Evolutionary conservation across 1,140 invertebrate genomes (phyloP).

Genomic region (Macrobrachium nipponense): DNA sequence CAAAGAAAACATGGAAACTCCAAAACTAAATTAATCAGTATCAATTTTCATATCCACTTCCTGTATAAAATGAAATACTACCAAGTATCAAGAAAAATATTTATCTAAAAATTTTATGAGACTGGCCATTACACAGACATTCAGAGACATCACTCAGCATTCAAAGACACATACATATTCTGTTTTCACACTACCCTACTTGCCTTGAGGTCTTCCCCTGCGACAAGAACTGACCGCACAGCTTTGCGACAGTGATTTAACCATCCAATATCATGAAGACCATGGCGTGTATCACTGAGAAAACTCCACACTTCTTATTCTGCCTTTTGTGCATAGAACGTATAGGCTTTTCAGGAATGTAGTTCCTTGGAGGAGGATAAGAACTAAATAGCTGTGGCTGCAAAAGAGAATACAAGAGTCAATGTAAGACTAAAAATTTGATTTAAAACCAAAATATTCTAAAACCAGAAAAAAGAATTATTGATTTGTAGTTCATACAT

Average conservation of each 20-base stretch:
- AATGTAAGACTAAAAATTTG: neutral
- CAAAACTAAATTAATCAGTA: too few relatives aligned
- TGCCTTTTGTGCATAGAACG: constrained; percentile 48
- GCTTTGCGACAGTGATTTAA: constrained; percentile 52
- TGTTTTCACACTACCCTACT: neutral
- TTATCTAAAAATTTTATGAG: too few relatives aligned
- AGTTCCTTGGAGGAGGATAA: constrained; percentile 40
- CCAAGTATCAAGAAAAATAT: too few relatives aligned
- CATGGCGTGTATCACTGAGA: constrained; percentile 55
- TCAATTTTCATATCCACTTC: too few relatives aligned
- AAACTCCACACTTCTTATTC: constrained; percentile 56
- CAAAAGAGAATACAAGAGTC: neutral
- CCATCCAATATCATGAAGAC: constrained; percentile 57
- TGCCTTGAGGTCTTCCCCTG: constrained; percentile 50
- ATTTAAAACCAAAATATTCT: neutral
- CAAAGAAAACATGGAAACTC: too few relatives aligned
- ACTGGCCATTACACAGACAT: too few relatives aligned
- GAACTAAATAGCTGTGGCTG: constrained; percentile 41
- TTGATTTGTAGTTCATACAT: too few relatives aligned
- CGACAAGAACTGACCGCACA: constrained; percentile 34
- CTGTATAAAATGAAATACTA: too few relatives aligned
- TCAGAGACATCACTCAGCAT: neutral
- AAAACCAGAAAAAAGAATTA: too few relatives aligned
- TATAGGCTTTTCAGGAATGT: constrained; percentile 51
- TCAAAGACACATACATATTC: neutral